These are phyloP conservation scores for Mobula hypostoma DNA, from an alignment of 2,113 vertebrate species.

Conservation along the genomic window DNA sequence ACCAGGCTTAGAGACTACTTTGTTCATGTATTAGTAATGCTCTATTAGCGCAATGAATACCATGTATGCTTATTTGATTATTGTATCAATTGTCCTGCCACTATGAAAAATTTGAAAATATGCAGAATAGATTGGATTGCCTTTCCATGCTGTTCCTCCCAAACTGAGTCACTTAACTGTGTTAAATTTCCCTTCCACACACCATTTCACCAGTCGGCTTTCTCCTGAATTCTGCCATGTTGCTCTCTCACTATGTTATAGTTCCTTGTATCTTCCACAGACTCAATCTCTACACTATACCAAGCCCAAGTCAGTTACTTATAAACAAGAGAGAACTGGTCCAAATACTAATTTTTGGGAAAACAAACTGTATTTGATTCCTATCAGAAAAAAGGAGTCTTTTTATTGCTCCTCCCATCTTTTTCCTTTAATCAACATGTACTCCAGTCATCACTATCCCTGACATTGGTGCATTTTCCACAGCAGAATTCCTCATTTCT, in stretches of 20 bases:
- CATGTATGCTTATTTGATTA: neutral
- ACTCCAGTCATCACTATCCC: neutral
- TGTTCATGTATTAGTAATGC: no score
- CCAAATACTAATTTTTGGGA: neutral
- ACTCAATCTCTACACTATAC: neutral
- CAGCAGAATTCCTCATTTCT: neutral
- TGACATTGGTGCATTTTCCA: neutral
- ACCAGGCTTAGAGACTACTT: no score
- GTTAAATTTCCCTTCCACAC: neutral
- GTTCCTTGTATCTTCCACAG: neutral
- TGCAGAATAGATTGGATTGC: neutral
- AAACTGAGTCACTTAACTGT: neutral
- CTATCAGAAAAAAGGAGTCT: neutral
- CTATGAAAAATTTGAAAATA: neutral
- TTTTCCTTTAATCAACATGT: neutral
- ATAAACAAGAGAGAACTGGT: neutral
- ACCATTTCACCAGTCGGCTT: neutral
- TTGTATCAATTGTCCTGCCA: neutral
- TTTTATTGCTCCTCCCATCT: neutral
- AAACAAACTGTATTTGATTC: neutral
- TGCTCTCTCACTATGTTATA: no score
- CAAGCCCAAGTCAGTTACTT: neutral
- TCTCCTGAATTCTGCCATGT: neutral
- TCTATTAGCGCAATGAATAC: neutral
- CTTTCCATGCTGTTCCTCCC: neutral